Conservation (phyloP, 2,113 vertebrate species). For the Potamarius usumacintae region DNA sequence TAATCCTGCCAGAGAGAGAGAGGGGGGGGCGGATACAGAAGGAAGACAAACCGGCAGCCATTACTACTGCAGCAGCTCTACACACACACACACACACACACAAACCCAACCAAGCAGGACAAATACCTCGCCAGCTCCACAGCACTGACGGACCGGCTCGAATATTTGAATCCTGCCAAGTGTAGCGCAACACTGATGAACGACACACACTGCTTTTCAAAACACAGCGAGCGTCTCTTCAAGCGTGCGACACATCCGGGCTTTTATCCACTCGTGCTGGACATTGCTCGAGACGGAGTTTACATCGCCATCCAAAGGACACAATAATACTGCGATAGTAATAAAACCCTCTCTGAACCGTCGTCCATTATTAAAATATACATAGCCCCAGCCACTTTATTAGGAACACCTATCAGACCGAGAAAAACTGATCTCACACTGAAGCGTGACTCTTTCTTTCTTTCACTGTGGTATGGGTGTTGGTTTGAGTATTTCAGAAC, state of each 20-base stretch:
- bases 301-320: not conserved
- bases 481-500: too few relatives aligned
- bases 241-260: not conserved
- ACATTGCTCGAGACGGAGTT: not conserved
- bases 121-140: conserved; percentile 52
- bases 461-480: too few relatives aligned
- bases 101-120: conserved; percentile 35
- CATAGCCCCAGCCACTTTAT: too few relatives aligned
- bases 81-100: conserved; percentile 8
- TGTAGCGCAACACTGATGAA: conserved; percentile 1
- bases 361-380: too few relatives aligned
- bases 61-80: conserved; percentile 70
- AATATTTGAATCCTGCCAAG: conserved; percentile 50
- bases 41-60: conserved; percentile 62
- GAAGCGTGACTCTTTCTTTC: too few relatives aligned
- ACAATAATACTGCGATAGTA: not conserved
- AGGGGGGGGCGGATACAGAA: not conserved
- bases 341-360: not conserved
- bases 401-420: too few relatives aligned
- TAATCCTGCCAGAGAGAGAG: conserved; percentile 85
- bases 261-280: conserved; percentile 7
- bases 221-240: not conserved
- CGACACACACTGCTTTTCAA: not conserved
- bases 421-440: too few relatives aligned
- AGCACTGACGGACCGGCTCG: conserved; percentile 29